phyloP scores from a whole-genome alignment of 2,888 invertebrate species.

The Auanema freiburgensis region DNA sequence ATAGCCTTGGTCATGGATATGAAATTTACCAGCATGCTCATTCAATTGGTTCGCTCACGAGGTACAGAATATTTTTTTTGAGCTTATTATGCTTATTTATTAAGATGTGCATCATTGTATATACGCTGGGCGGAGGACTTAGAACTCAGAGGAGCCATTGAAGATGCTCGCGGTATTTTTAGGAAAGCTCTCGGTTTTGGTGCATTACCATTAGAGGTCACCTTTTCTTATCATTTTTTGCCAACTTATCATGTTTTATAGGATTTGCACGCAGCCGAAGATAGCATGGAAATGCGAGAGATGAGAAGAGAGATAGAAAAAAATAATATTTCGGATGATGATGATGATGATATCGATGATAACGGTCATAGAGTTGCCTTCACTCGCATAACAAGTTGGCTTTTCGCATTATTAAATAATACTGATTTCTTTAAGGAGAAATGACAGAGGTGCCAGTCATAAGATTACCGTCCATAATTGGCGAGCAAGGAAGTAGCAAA shows the following conservation, averaged over 20 bases:
- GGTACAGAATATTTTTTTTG: background rate
- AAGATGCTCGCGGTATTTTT: conserved; percentile 36
- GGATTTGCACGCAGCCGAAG: conserved; percentile 34
- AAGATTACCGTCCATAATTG: conserved; percentile 32
- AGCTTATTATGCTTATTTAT: background rate
- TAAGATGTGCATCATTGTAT: conserved; percentile 39
- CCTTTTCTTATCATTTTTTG: background rate
- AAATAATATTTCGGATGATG: conserved; percentile 16
- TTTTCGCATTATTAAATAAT: background rate
- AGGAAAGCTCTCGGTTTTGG: conserved; percentile 25
- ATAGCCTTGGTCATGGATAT: conserved; percentile 44
- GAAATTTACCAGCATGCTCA: conserved; percentile 22
- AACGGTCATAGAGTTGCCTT: conserved; percentile 28
- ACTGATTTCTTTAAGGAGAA: conserved; percentile 23
- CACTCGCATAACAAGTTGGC: conserved; percentile 28
- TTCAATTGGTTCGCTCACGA: conserved; percentile 25
- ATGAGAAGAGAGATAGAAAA: conserved; percentile 32
- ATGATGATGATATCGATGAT: conserved; percentile 10
- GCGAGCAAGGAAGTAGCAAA: conserved; percentile 21
- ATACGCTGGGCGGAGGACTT: conserved; percentile 37
- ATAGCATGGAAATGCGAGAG: conserved; percentile 42
- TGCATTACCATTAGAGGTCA: conserved; percentile 30
- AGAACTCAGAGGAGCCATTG: conserved; percentile 31
- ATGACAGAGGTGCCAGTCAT: conserved; percentile 32
- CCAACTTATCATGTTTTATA: conserved; percentile 4